These are phyloP conservation scores for Dysdera silvatica DNA, from an alignment of 1,140 invertebrate genomes.

Conservation along the genomic window DNA sequence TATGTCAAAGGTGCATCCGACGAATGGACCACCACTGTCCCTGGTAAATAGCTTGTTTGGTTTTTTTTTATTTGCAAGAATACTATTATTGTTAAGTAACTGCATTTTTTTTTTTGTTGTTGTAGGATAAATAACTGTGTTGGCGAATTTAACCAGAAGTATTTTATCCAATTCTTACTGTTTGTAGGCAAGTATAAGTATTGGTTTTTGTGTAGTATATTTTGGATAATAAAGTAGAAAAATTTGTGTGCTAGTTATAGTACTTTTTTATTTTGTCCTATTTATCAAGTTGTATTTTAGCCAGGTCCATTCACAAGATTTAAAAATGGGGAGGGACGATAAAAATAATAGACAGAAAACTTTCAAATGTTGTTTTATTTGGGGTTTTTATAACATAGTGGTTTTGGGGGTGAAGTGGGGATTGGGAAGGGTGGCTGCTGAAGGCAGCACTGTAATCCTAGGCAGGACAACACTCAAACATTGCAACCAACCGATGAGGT, in stretches of 20 bases:
- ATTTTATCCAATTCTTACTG: slow-evolving; percentile 84
- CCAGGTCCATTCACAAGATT: slow-evolving; percentile 18
- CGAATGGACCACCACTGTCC: slow-evolving; percentile 89
- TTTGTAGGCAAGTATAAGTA: slow-evolving; percentile 47
- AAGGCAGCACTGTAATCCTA: too few species aligned
- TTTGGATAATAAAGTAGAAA: too few species aligned
- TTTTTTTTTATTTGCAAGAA: slow-evolving; percentile 9
- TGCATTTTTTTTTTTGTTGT: slow-evolving; percentile 40
- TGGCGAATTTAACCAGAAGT: slow-evolving; percentile 87
- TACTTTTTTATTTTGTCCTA: background rate
- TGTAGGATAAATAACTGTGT: slow-evolving; percentile 92
- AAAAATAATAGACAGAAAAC: too few species aligned
- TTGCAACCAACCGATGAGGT: too few species aligned
- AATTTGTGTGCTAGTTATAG: too few species aligned
- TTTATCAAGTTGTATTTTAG: background rate
- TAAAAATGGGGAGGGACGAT: too few species aligned
- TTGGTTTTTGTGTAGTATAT: slow-evolving; percentile 34
- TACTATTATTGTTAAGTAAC: background rate
- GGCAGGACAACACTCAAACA: too few species aligned
- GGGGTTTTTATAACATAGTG: too few species aligned
- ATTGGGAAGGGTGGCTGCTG: too few species aligned
- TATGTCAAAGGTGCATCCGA: slow-evolving; percentile 76
- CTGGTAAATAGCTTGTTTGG: slow-evolving; percentile 48
- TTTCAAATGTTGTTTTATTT: too few species aligned
- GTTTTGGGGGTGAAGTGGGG: too few species aligned